phyloP scores from a whole-genome alignment of 2,113 vertebrate genomes.

The Parotia lawesii region DNA sequence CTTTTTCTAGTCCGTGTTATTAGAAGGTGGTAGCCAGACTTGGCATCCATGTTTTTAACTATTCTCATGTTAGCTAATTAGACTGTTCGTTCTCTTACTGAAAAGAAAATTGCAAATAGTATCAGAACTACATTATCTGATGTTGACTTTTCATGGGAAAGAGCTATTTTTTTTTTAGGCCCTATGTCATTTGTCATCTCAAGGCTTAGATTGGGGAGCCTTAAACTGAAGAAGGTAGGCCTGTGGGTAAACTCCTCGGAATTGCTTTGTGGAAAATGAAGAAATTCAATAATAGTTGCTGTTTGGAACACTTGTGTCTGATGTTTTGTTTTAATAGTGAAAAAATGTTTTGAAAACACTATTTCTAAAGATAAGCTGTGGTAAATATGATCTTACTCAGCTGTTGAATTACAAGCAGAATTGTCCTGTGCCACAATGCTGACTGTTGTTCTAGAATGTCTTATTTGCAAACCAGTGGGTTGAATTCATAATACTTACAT shows the following conservation, averaged over 20 bases:
- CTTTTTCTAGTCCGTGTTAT: neutral
- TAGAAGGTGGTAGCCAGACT: neutral
- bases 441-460: neutral
- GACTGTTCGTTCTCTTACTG: slow-evolving; percentile 36
- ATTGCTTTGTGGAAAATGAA: slow-evolving; percentile 45
- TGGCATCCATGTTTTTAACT: slow-evolving; percentile 12
- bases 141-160: slow-evolving; percentile 66
- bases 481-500: neutral
- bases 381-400: neutral
- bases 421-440: neutral
- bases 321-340: neutral
- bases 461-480: neutral
- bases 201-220: slow-evolving; percentile 65
- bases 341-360: neutral
- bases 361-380: neutral
- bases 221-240: slow-evolving; percentile 65
- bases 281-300: slow-evolving; percentile 11
- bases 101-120: slow-evolving; percentile 46
- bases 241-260: slow-evolving; percentile 57
- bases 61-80: slow-evolving; percentile 4
- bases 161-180: slow-evolving; percentile 65
- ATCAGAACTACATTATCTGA: slow-evolving; percentile 51
- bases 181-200: slow-evolving; percentile 63
- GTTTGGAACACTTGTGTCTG: slow-evolving; percentile 10
- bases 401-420: neutral